phyloP scores from a whole-genome alignment of 1,140 invertebrate species.

The Caenorhabditis brenneri region DNA sequence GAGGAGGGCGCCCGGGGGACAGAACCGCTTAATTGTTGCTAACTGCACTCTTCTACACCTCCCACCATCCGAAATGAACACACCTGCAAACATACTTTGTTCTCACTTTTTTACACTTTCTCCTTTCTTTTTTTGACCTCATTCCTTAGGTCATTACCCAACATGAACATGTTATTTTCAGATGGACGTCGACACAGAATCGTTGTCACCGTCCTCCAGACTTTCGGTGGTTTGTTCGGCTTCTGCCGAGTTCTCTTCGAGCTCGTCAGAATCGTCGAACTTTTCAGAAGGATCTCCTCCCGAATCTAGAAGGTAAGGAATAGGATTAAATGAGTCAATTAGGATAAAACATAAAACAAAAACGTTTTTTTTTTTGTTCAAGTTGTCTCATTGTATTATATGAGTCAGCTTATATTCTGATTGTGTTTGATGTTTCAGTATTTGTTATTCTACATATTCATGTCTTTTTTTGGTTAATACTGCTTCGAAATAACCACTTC shows the following conservation, averaged over 20 bases:
- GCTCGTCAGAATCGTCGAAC: slow-evolving; percentile 41
- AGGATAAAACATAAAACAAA: too few relatives aligned
- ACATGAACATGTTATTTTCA: slow-evolving; percentile 1
- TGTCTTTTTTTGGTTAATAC: too few relatives aligned
- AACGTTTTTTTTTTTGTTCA: too few relatives aligned
- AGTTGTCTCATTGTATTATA: too few relatives aligned
- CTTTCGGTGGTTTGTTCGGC: slow-evolving; percentile 52
- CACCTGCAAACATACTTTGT: neutral
- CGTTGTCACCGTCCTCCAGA: slow-evolving; percentile 44
- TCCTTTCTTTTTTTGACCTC: neutral
- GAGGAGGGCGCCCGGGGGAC: slow-evolving; percentile 21
- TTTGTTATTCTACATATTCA: too few relatives aligned
- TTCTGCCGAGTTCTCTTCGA: slow-evolving; percentile 47
- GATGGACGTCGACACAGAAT: slow-evolving; percentile 46
- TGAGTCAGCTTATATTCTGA: too few relatives aligned
- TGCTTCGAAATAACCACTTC: too few relatives aligned
- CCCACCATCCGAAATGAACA: neutral
- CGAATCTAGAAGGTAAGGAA: slow-evolving; percentile 35
- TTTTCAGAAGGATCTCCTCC: slow-evolving; percentile 48
- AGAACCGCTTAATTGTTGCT: slow-evolving; percentile 46
- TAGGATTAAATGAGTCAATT: neutral
- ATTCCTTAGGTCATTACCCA: neutral
- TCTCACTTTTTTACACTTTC: slow-evolving; percentile 5
- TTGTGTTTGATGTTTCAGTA: too few relatives aligned
- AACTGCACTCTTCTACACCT: slow-evolving; percentile 8